phyloP scores from a whole-genome alignment of 2,113 vertebrate species.

The Takifugu bimaculatus region DNA sequence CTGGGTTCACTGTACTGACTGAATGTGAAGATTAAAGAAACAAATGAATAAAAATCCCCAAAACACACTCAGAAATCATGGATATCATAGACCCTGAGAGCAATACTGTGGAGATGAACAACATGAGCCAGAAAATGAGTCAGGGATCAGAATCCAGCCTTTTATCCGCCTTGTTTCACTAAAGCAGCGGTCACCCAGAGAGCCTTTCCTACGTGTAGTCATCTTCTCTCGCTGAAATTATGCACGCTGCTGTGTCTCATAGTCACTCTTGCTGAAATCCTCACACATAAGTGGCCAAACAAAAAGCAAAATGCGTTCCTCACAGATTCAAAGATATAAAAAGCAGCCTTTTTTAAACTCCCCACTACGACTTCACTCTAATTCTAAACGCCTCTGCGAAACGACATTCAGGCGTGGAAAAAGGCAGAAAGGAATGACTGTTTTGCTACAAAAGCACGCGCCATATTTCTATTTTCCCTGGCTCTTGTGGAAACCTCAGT shows the following conservation, averaged over 20 bases:
- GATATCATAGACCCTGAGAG: conserved; percentile 58
- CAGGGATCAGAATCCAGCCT: conserved; percentile 61
- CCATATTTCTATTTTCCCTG: conserved; percentile 12
- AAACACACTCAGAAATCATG: conserved; percentile 15
- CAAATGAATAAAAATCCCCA: background rate
- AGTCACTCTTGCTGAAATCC: too few species aligned
- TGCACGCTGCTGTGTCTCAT: conserved; percentile 37
- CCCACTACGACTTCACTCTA: conserved; percentile 1
- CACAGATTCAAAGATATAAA: conserved; percentile 14
- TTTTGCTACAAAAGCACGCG: background rate
- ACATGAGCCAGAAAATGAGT: conserved; percentile 64
- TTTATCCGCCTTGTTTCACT: conserved; percentile 73
- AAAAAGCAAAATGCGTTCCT: conserved; percentile 10
- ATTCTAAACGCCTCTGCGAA: conserved; percentile 1
- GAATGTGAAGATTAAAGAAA: conserved; percentile 15
- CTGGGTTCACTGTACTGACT: conserved; percentile 20
- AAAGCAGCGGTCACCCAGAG: conserved; percentile 61
- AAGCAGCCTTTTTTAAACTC: conserved; percentile 19
- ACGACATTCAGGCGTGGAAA: background rate
- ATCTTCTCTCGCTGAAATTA: conserved; percentile 39
- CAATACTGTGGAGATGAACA: conserved; percentile 54
- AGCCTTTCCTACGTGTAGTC: conserved; percentile 44
- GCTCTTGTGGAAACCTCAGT: conserved; percentile 18
- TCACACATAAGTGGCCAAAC: conserved; percentile 3
- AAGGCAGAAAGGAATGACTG: too few species aligned